Evolutionary conservation across 2,888 invertebrate genomes (phyloP), one percentile per base, ranked within the genome.

Genomic region (Dicyrtomina minuta): DNA sequence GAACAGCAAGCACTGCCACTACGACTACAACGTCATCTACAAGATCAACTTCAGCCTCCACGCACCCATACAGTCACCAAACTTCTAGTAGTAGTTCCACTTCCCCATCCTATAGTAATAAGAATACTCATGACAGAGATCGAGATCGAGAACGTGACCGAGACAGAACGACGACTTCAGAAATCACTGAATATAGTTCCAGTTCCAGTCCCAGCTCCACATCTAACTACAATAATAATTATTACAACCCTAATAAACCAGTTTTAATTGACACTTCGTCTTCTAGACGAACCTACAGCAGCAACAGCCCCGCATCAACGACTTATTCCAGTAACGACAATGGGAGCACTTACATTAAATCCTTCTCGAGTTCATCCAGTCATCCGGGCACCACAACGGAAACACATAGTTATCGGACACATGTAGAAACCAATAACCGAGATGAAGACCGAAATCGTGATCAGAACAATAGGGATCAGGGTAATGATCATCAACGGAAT

Each of bases 371-470:
- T 46, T 6, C 12, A 6, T 46, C 46, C 46, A 4, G n/a, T 46
- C 10, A 13, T 43, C 10, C 20, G 46, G 20, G 20, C 3, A 46
- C n/a, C 20, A 24, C 22, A 20, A 53, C 53, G 22, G 53, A 53
- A 20, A 2, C 22, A 2, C n/a, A 53, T 53, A 20, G n/a, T 20
- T 53, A 6, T 49, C 49, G 49, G n/a, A 6, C 13, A 4, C 6
- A 20, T 53, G 20, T 17, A 17, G 53, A 20, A 4, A 20, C 12
- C 22, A 20, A n/a, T 10, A 27, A n/a, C 27, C 27, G 58, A 27
- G 13, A 66, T 46, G 39, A 27, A 64, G 39, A 72, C 27, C 39
- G 70, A 17, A 61, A 68, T 68, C 39, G 67, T 68, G 12, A 65
- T 67, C 13, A 44, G 4, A 41, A 22, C 33, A 39, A 53, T 24